These are phyloP conservation scores for Embiotoca jacksoni DNA, from an alignment of 2,113 vertebrate species.

Conservation along the genomic window DNA sequence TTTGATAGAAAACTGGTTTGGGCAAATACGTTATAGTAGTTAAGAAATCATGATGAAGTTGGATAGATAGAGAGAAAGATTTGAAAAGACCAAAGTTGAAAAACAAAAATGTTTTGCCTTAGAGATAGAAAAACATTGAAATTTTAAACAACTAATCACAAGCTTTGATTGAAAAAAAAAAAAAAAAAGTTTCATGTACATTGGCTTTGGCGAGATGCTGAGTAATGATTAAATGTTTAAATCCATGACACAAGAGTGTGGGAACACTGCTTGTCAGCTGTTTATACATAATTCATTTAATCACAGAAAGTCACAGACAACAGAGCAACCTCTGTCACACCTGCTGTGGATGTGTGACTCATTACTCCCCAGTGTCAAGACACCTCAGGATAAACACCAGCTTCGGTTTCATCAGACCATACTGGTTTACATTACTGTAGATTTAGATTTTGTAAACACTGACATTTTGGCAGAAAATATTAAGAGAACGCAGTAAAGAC, in stretches of 20 bases:
- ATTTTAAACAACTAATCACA: constrained; percentile 8
- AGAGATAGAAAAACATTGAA: neutral
- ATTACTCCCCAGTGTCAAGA: constrained; percentile 3
- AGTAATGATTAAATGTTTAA: constrained; percentile 84
- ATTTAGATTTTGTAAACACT: neutral
- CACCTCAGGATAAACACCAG: constrained; percentile 6
- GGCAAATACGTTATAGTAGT: neutral
- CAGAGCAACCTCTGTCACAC: constrained; percentile 55
- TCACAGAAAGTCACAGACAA: constrained; percentile 47
- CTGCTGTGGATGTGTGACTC: constrained; percentile 63
- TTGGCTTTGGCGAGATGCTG: constrained; percentile 19
- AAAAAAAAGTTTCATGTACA: constrained; percentile 34
- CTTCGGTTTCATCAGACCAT: constrained; percentile 29
- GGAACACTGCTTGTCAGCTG: constrained; percentile 60
- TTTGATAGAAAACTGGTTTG: neutral
- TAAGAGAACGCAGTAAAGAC: no score
- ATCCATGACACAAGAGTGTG: constrained; percentile 69
- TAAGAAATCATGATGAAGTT: neutral
- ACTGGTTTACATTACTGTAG: neutral
- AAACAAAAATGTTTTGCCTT: neutral
- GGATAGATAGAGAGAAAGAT: neutral
- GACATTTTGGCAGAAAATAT: no score
- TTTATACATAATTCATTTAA: constrained; percentile 75
- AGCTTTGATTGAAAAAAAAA: neutral
- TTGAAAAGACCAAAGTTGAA: neutral